These are phyloP conservation scores for Trichopria drosophilae DNA, from an alignment of 2,888 invertebrate species.

Conservation along the genomic window DNA sequence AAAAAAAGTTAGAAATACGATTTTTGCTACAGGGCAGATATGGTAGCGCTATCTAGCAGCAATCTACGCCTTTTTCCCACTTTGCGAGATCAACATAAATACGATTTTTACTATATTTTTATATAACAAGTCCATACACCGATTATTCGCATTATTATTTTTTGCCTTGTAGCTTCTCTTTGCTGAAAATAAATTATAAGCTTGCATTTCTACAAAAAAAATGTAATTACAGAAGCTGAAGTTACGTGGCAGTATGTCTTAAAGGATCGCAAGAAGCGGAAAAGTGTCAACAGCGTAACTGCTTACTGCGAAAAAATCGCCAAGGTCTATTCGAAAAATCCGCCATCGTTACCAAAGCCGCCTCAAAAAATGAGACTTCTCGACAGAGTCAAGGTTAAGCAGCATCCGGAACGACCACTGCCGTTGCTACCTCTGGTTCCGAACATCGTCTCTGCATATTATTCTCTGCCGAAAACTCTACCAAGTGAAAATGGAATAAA, in stretches of 20 bases:
- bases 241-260: constrained; percentile 67
- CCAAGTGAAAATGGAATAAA: constrained; percentile 51
- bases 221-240: constrained; percentile 63
- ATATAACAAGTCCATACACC: too few relatives aligned
- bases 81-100: too few relatives aligned
- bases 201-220: too few relatives aligned
- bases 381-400: constrained; percentile 48
- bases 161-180: too few relatives aligned
- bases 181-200: too few relatives aligned
- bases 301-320: constrained; percentile 58
- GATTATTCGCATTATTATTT: too few relatives aligned
- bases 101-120: too few relatives aligned
- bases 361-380: constrained; percentile 51
- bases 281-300: constrained; percentile 60
- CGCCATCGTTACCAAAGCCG: constrained; percentile 47
- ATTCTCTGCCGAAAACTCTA: constrained; percentile 43
- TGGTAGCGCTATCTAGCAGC: too few relatives aligned
- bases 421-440: constrained; percentile 50
- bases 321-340: constrained; percentile 50
- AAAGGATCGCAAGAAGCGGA: constrained; percentile 66
- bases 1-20: too few relatives aligned
- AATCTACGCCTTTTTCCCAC: too few relatives aligned
- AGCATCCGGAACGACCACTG: constrained; percentile 44
- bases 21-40: too few relatives aligned
- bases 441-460: constrained; percentile 45